Conservation (phyloP, 1,140 invertebrate species). For the Bombus superbus region DNA sequence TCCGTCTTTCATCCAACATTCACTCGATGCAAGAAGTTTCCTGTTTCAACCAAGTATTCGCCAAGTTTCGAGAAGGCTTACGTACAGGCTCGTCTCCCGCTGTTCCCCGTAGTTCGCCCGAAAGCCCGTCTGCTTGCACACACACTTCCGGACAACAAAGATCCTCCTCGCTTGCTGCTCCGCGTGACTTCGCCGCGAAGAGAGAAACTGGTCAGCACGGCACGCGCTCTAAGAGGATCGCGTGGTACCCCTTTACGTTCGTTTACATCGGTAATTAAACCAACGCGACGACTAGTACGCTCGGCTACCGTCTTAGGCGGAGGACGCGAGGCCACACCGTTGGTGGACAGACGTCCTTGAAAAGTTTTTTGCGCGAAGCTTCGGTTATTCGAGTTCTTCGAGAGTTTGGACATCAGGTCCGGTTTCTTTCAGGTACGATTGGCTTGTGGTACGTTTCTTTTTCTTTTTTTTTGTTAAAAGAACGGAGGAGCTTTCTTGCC, state of each 20-base stretch:
- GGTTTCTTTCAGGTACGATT: background rate
- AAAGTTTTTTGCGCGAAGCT: background rate
- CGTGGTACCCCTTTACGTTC: slow-evolving; percentile 24
- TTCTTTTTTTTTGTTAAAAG: too few species aligned
- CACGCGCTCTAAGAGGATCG: slow-evolving; percentile 55
- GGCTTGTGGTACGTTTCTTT: background rate
- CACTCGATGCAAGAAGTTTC: slow-evolving; percentile 68
- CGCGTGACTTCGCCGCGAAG: slow-evolving; percentile 66
- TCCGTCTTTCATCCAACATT: slow-evolving; percentile 62
- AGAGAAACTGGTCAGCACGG: slow-evolving; percentile 4
- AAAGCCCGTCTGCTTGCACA: slow-evolving; percentile 12
- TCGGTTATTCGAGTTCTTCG: background rate
- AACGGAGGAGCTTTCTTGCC: background rate
- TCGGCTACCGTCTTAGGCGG: background rate
- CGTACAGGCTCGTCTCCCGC: slow-evolving; percentile 25
- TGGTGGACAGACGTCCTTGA: background rate
- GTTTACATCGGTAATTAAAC: slow-evolving; percentile 65
- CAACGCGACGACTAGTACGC: slow-evolving; percentile 23
- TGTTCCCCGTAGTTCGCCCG: background rate
- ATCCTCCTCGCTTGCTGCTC: slow-evolving; percentile 69
- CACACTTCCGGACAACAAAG: slow-evolving; percentile 70
- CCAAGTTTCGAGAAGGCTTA: slow-evolving; percentile 74
- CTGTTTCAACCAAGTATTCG: slow-evolving; percentile 73
- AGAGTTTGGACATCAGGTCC: background rate
- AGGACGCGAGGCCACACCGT: background rate